Evolutionary conservation across 2,113 vertebrate species (phyloP), one percentile per base, ranked within the genome.

Genomic region (Stegostoma tigrinum): DNA sequence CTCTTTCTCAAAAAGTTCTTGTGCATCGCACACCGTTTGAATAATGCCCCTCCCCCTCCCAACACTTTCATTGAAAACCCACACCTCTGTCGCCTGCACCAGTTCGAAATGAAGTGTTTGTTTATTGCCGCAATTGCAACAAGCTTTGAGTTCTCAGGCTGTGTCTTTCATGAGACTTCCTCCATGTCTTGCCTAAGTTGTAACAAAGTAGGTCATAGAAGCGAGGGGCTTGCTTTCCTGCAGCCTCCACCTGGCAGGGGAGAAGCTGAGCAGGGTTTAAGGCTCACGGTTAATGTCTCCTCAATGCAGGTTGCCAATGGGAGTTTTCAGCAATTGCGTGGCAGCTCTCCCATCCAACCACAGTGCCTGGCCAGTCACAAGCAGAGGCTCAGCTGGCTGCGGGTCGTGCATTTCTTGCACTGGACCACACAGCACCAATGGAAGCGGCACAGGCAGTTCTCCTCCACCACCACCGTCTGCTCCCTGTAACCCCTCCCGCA

Each of bases 371-470:
- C 96, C 0, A 4, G 96, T 98, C 97, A 99, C 97, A 98, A 96
- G 93, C 99, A 99, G 96, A 99, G 97, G 96, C 98, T 99, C 96
- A 99, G 98, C 96, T 99, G 98, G 96, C 99, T 99, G n/a, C 97
- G 98, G 95, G 99, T 98, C 0, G 98, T 97, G 96, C 99, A 99
- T 96, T 99, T 99, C 96, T 99, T 99, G 96, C 99, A 99, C 96
- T 99, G 98, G 91, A 99, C 99, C 27, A 99, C 98, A 0, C 99
- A 99, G 97, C 99, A 99, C 99, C 99, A 99, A 97, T 99, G 98
- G 97, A 99, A 99, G 96, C 98, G 98, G 96, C 99, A 99, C 67
- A 99, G 97, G 96, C 99, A 99, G 98, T 99, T 99, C 97, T 99
- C 99, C 97, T 99, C 98, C 27, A 99, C 96, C 96, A 98, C 98